Conservation (phyloP, 2,888 invertebrate genomes). For the Ophioninae sp. region DNA sequence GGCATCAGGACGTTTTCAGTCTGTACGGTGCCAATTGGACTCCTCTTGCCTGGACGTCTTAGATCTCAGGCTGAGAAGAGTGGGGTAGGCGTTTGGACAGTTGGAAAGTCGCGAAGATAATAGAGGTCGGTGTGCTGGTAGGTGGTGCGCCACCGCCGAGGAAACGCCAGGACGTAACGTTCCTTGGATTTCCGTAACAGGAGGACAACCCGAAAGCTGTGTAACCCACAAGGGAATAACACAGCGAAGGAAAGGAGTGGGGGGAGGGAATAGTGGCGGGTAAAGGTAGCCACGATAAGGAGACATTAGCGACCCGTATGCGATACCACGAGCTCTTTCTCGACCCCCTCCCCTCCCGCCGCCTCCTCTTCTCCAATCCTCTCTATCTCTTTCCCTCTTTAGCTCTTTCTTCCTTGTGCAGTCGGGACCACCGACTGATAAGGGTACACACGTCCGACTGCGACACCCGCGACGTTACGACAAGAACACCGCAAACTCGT, state of each 20-base stretch:
- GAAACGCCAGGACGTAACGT: conserved; percentile 40
- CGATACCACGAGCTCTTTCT: conserved; percentile 71
- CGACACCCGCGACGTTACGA: conserved; percentile 54
- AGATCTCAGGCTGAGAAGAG: conserved; percentile 14
- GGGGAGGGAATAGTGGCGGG: conserved; percentile 65
- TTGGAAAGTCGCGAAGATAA: conserved; percentile 52
- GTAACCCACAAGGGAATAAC: conserved; percentile 36
- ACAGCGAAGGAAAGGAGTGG: conserved; percentile 18
- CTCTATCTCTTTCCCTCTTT: conserved; percentile 39
- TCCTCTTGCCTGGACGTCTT: conserved; percentile 44
- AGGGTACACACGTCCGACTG: conserved; percentile 57
- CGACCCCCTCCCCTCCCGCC: conserved; percentile 8
- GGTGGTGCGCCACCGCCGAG: conserved; percentile 58
- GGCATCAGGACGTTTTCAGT: background rate
- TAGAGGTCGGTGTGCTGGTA: conserved; percentile 66
- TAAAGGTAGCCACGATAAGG: conserved; percentile 76
- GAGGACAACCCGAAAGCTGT: conserved; percentile 60
- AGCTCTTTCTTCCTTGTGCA: conserved; percentile 31
- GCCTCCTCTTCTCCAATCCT: conserved; percentile 28
- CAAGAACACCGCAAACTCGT: conserved; percentile 52
- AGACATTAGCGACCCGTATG: conserved; percentile 81
- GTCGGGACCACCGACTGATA: conserved; percentile 58
- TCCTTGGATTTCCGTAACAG: conserved; percentile 66
- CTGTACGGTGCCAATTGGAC: background rate
- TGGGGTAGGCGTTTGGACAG: conserved; percentile 58